Evolutionary conservation across 1,140 invertebrate genomes (phyloP).

Genomic region (Sinonovacula constricta): DNA sequence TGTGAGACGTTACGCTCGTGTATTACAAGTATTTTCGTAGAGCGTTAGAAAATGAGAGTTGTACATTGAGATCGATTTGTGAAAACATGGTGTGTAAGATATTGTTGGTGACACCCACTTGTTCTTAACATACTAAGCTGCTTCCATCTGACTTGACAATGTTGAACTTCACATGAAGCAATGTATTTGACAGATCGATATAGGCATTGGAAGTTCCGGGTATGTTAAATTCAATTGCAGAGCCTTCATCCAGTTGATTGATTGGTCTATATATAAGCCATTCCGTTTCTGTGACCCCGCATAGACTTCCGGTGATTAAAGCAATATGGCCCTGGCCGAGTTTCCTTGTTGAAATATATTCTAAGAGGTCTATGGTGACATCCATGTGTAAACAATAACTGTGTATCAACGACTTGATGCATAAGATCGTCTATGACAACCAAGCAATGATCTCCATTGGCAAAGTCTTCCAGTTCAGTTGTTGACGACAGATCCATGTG

Average conservation of each 20-base stretch:
- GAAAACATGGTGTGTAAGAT: conserved; percentile 4
- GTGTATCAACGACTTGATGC: not conserved
- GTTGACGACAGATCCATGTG: not conserved
- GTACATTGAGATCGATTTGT: not conserved
- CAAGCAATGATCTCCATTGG: not conserved
- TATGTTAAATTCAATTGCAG: conserved; percentile 15
- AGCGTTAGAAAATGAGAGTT: too few relatives aligned
- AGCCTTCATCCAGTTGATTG: conserved; percentile 14
- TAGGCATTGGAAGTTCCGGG: not conserved
- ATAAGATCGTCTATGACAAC: not conserved
- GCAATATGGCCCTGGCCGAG: not conserved
- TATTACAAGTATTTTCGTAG: too few relatives aligned
- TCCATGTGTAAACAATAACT: not conserved
- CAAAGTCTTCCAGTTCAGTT: not conserved
- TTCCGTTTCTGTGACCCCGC: not conserved
- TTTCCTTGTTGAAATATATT: not conserved
- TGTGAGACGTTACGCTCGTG: not conserved
- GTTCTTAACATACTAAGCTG: not conserved
- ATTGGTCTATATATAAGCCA: conserved; percentile 2
- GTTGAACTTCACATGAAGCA: not conserved
- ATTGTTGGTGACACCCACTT: conserved; percentile 1
- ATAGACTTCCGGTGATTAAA: not conserved
- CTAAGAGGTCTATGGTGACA: not conserved
- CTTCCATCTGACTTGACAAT: not conserved
- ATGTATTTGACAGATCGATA: conserved; percentile 1